Conservation (phyloP, 2,888 invertebrate species). For the Halictus quadricinctus region DNA sequence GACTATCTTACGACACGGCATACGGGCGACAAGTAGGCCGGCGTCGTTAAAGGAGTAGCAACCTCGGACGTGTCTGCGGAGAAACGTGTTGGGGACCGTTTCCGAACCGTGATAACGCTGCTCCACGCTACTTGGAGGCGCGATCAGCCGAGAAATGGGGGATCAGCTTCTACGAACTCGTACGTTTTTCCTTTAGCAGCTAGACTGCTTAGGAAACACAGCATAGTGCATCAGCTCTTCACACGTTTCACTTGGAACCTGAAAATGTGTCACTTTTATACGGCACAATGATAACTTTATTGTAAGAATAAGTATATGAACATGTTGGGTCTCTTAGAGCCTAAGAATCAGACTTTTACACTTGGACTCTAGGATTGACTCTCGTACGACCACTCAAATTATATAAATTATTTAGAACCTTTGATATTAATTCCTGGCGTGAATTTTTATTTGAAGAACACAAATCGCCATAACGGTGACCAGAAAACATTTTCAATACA, state of each 20-base stretch:
- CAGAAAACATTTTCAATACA: too few relatives aligned
- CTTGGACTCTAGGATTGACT: too few relatives aligned
- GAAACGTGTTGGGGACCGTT: conserved; percentile 45
- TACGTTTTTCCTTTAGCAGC: neutral
- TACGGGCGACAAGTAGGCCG: conserved; percentile 82
- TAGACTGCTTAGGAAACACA: neutral
- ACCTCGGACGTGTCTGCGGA: conserved; percentile 54
- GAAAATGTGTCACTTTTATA: neutral
- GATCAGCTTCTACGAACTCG: neutral
- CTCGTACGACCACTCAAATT: too few relatives aligned
- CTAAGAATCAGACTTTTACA: neutral
- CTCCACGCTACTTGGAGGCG: conserved; percentile 4
- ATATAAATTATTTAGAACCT: too few relatives aligned
- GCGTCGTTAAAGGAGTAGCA: conserved; percentile 68
- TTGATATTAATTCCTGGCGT: too few relatives aligned
- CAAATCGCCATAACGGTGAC: too few relatives aligned
- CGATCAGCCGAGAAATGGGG: neutral
- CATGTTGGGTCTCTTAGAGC: neutral
- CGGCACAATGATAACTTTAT: neutral
- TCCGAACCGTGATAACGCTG: conserved; percentile 43
- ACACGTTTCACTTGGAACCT: neutral
- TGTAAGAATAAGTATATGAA: neutral
- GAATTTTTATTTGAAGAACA: too few relatives aligned
- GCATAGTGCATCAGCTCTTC: too few relatives aligned
- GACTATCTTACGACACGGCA: conserved; percentile 78